These are phyloP conservation scores for Macrotis lagotis DNA, from an alignment of 2,113 vertebrate species.

Conservation along the genomic window DNA sequence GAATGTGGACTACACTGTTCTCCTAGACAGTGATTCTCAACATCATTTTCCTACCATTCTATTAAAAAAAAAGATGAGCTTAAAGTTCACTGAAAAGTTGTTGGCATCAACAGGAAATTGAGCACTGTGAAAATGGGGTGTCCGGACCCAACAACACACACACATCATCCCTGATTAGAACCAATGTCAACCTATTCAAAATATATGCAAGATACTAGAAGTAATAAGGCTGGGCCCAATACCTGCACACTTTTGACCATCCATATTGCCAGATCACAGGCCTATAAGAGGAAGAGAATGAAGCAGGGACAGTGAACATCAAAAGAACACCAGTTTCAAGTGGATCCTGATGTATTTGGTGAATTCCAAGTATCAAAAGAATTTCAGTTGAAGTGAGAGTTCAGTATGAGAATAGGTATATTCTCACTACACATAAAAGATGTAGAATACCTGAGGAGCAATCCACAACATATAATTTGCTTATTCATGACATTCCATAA, in stretches of 20 bases:
- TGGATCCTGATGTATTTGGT: not conserved
- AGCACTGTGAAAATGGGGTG: too few species aligned
- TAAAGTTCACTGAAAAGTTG: too few species aligned
- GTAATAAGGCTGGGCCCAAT: not conserved
- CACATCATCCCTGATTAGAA: too few species aligned
- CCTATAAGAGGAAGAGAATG: not conserved
- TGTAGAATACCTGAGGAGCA: not conserved
- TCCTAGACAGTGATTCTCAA: too few species aligned
- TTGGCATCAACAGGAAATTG: too few species aligned
- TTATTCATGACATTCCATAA: not conserved
- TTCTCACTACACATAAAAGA: not conserved
- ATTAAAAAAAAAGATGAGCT: too few species aligned
- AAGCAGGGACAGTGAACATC: not conserved
- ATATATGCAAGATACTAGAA: too few species aligned
- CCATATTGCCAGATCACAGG: not conserved
- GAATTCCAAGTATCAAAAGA: not conserved
- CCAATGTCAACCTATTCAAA: too few species aligned
- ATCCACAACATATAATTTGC: not conserved
- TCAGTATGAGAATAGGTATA: not conserved
- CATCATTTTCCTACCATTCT: too few species aligned
- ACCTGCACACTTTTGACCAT: not conserved
- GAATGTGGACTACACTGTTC: too few species aligned
- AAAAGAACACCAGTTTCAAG: not conserved
- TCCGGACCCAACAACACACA: too few species aligned
- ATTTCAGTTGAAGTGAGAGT: not conserved